Evolutionary conservation across 2,113 vertebrate genomes (phyloP), one percentile per base, ranked within the genome.

Genomic region (Cololabis saira): DNA sequence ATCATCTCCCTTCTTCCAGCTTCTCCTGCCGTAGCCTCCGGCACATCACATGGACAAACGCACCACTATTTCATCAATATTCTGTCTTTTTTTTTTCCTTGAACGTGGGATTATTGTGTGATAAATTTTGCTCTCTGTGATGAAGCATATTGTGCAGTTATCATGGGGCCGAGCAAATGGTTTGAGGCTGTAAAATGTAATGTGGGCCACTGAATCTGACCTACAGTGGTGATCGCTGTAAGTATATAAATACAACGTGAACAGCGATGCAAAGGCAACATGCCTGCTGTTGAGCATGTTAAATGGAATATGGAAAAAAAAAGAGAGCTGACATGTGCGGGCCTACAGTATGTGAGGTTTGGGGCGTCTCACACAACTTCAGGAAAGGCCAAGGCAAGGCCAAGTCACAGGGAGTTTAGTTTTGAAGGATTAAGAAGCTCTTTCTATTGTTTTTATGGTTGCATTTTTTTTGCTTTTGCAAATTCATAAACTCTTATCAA

Each of bases 1-100:
- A 92, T 92, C 91, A 91, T 89, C 83, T 76, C 74, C 65, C 76
- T 73, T 82, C 85, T 74, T 87, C 83, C 83, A 89, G 87, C 85
- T 84, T 80, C 63, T 82, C 52, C 57, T 76, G 75, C 83, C 30
- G n/a, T 87, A 65, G 87, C 90, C 89, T 41, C 5, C 50, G 86
- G 89, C 84, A 5, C 87, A 74, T 84, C 80, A 71, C 81, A 55
- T 40, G 76, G 60, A 27, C 87, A 75, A 85, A 88, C 85, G 82
- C 78, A 56, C 78, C 24, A 44, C 75, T 21, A 75, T 84, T 90
- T 91, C 89, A 91, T 91, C 86, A 89, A 88, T 90, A 85, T 89
- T 88, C 81, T 91, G 82, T 88, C 86, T 75, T 78, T 82, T 82
- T 59, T 65, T 56, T 67, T 54, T 51, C 68, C 17, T 9, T 17